Conservation (phyloP, 2,113 vertebrate species). For the Serinus canaria region DNA sequence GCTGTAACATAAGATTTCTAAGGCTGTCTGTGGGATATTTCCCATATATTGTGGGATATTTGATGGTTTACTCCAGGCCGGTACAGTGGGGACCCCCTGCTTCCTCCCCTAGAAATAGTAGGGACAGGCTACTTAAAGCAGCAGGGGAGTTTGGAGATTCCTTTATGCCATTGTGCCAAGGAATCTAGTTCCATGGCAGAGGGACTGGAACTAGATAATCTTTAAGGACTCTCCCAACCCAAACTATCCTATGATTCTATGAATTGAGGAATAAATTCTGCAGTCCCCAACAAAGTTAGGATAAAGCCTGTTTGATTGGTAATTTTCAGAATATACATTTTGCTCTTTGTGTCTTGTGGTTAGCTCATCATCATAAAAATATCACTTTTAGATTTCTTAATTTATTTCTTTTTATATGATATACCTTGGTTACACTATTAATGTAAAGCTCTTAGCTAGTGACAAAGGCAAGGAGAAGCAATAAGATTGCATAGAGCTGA, state of each 20-base stretch:
- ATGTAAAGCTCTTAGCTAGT: background rate
- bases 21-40: background rate
- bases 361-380: background rate
- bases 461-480: background rate
- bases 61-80: background rate
- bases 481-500: background rate
- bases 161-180: background rate
- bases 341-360: background rate
- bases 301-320: background rate
- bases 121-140: background rate
- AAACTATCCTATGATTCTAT: background rate
- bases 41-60: background rate
- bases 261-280: background rate
- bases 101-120: background rate
- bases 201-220: background rate
- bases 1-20: background rate
- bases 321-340: background rate
- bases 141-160: background rate
- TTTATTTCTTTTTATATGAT: background rate
- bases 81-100: background rate
- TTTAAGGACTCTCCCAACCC: background rate
- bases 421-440: background rate
- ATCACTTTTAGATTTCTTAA: background rate
- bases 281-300: background rate
- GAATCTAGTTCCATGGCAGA: background rate